phyloP scores from a whole-genome alignment of 2,113 vertebrate species.

The Cyprinus carpio region DNA sequence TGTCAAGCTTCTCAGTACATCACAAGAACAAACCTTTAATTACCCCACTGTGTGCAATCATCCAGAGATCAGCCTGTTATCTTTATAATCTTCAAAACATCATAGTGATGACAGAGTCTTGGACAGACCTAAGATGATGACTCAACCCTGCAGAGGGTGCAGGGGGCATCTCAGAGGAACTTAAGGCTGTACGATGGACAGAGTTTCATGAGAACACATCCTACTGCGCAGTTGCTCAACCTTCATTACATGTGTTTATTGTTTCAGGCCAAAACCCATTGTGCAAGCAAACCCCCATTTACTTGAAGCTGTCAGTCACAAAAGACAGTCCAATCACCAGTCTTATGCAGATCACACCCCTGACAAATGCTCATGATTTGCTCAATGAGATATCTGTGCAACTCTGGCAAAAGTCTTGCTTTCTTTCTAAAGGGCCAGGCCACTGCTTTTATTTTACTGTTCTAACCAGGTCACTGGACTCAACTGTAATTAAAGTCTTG shows the following conservation, averaged over 20 bases:
- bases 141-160: neutral
- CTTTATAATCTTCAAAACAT: constrained; percentile 2
- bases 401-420: neutral
- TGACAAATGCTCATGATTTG: neutral
- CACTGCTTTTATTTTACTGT: neutral
- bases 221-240: constrained; percentile 39
- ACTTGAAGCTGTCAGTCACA: constrained; percentile 18
- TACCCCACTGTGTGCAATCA: neutral
- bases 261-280: constrained; percentile 47
- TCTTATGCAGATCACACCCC: constrained; percentile 24
- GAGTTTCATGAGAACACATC: constrained; percentile 30
- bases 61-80: neutral
- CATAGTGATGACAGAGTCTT: constrained; percentile 5
- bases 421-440: neutral
- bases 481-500: neutral
- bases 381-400: neutral
- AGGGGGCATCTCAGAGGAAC: constrained; percentile 20
- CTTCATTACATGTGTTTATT: constrained; percentile 45
- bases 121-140: constrained; percentile 6
- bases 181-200: neutral
- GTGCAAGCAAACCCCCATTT: constrained; percentile 36
- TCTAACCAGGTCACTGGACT: neutral
- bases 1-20: neutral
- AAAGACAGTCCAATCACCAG: constrained; percentile 38
- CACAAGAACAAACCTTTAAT: neutral